Percentiles rank a stretch among this genome's conserved stretches.
These are phyloP conservation scores for Cecropterus lyciades DNA, from an alignment of 1,140 invertebrate genomes.

Conservation along the genomic window DNA sequence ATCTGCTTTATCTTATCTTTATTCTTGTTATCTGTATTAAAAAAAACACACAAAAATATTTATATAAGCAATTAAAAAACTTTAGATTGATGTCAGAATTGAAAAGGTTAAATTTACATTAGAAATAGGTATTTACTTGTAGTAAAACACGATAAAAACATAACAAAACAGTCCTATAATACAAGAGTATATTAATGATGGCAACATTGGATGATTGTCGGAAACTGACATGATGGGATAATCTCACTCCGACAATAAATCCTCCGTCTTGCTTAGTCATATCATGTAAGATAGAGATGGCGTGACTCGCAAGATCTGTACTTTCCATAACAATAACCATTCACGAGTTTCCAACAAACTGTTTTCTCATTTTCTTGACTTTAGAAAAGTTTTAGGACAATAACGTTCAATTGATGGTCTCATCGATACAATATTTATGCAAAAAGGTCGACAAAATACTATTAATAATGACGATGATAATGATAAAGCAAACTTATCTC, in stretches of 20 bases:
- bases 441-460: background rate
- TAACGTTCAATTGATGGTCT: background rate
- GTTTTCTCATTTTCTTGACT: conserved; percentile 6
- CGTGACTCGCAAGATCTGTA: conserved; percentile 32
- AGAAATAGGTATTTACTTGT: too few relatives aligned
- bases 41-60: too few relatives aligned
- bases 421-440: too few relatives aligned
- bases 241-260: conserved; percentile 20
- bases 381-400: conserved; percentile 2
- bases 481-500: too few relatives aligned
- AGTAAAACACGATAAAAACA: background rate
- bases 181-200: background rate
- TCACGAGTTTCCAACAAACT: conserved; percentile 4
- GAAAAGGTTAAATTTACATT: too few relatives aligned
- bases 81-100: too few relatives aligned
- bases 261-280: conserved; percentile 37
- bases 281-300: conserved; percentile 39
- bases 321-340: conserved; percentile 47
- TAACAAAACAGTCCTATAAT: background rate
- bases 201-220: conserved; percentile 10
- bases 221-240: conserved; percentile 5
- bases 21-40: too few relatives aligned
- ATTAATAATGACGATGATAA: too few relatives aligned
- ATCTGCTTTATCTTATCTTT: too few relatives aligned
- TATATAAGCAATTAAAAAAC: too few relatives aligned